Percentiles rank a stretch among this genome's conserved stretches.
Evolutionary conservation across 2,797 vertebrate species (phyloP).

Genomic region (Agapornis canus): DNA sequence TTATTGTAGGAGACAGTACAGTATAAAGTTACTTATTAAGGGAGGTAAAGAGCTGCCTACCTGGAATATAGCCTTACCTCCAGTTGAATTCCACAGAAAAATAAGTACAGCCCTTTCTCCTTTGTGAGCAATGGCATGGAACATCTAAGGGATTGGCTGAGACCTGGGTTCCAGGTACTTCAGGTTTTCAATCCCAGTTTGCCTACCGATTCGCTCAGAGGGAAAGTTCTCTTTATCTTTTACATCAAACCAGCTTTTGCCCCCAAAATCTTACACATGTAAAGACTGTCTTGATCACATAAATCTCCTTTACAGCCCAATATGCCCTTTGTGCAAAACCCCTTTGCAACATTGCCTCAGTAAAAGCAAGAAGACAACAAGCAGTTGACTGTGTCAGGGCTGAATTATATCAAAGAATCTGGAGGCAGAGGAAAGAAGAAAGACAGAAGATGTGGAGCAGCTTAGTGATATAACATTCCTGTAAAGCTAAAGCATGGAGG

Average conservation of each 20-base stretch:
- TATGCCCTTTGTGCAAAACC: neutral
- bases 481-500: neutral
- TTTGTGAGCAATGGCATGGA: neutral
- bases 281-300: neutral
- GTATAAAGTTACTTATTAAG: neutral
- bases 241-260: neutral
- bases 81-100: neutral
- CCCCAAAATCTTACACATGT: rapidly evolving
- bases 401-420: neutral
- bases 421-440: neutral
- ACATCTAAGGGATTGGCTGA: neutral
- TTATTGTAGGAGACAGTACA: neutral
- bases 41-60: neutral
- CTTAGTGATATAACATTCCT: rapidly evolving
- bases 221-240: neutral
- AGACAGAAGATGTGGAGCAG: neutral
- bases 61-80: neutral
- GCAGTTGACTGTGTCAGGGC: neutral
- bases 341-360: neutral
- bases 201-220: neutral
- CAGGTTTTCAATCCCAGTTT: neutral
- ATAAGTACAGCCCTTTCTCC: neutral
- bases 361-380: neutral
- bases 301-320: neutral
- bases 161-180: neutral